Evolutionary conservation across 2,113 vertebrate genomes (phyloP).

Genomic region (Alosa alosa): DNA sequence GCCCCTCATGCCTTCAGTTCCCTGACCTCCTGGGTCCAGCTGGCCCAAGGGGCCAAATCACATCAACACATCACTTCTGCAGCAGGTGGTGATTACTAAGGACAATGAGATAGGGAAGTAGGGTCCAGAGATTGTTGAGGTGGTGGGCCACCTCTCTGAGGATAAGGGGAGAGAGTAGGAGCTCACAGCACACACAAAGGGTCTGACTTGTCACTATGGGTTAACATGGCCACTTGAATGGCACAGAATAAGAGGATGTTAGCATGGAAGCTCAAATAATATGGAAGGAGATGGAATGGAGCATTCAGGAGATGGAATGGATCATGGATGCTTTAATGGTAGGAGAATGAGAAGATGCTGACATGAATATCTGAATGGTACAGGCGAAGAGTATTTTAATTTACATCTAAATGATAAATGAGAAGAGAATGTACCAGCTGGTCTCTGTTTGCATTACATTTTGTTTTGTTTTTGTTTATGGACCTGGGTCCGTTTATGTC

Average conservation of each 20-base stretch:
- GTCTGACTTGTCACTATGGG: background rate
- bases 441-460: too few species aligned
- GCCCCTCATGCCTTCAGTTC: background rate
- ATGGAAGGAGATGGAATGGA: background rate
- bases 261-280: background rate
- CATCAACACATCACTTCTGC: conserved; percentile 43
- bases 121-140: background rate
- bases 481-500: too few species aligned
- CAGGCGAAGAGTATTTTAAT: background rate
- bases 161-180: background rate
- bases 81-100: background rate
- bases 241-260: background rate
- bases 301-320: background rate
- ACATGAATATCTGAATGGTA: too few species aligned
- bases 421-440: background rate
- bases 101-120: background rate
- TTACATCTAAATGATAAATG: too few species aligned
- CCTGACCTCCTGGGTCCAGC: conserved; percentile 46
- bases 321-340: background rate
- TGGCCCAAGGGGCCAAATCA: conserved; percentile 44
- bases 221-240: background rate
- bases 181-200: background rate
- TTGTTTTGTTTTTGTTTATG: too few species aligned
- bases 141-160: background rate
- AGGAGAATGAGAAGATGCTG: background rate